Base-by-base conservation (phyloP, 1,140 invertebrate genomes). In the Trichonephila clavipes region DNA sequence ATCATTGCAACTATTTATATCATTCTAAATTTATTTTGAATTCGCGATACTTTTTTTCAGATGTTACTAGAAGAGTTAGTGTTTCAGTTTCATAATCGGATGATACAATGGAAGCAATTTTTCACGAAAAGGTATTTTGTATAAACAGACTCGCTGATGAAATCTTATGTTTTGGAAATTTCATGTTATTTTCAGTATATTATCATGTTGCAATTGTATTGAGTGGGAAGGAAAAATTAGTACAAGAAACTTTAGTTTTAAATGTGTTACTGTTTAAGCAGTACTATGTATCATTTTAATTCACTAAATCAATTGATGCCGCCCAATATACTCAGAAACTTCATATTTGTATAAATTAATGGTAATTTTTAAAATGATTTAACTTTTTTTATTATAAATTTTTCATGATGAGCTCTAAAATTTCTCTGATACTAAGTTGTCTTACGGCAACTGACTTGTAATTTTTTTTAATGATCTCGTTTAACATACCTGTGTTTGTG, bases 71-170 rank as follows among this genome's bases (percentile, higher is more conserved):
- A 83, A 5, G 82, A 28, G 82, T 83, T 58, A 59, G 82, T 83
- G 21, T 83, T 58, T 83, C 44, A 51, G 40, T 59, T 59, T 51
- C 82, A 10, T 18, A 58, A 51, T 62, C 62, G 34, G 21, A 88
- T 88, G 86, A 34, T 88, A 88, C 34, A 64, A 88, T 88, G 86
- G 86, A 88, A 64, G 59, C 59, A 34, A 88, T 88, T 64, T 88
- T 88, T 88, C 86, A 88, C 21, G 86, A 88, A 88, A 88, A 88
- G 61, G 86, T 88, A 88, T 34, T 88, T 85, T 64, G 18, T 64
- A 21, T 21, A 14, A 77, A 34, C 19, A 18, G 0, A 16, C 2
- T 18, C 44, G 10, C 8, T 44, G 59, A 40, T 24, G 12, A 62
- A 58, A 34, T 40, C 21, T 19, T 21, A 64, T 64, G 24, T 44